Base-by-base conservation (phyloP, 2,888 invertebrate species). In the Eucera pruinosa region DNA sequence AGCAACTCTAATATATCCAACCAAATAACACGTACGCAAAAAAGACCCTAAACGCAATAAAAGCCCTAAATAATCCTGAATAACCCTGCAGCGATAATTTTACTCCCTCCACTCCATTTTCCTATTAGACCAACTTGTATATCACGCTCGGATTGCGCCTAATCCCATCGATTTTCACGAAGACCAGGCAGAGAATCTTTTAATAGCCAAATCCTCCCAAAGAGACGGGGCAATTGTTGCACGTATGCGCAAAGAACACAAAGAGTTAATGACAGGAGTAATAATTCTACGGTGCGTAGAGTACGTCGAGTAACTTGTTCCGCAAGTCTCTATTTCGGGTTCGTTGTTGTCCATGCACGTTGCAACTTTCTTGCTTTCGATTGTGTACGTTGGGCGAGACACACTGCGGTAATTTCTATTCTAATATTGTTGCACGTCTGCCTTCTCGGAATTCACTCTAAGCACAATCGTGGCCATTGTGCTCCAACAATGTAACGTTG, bases 261-360 rank as follows among this genome's bases (percentile, higher is more conserved):
- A 74, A 62, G 62, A 45, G 57, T 57, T 52, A 74, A 68, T 58
- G 75, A n/a, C n/a, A 25, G 48, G 48, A 33, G 69, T 39, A 58
- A 74, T 77, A 69, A 75, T 75, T 69, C 39, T 43, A 23, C 33
- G 23, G 18, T 30, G 25, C 13, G 3, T 43, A 41, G 27, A 18
- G 5, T 9, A 7, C 57, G 52, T 18, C 65, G 30, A n/a, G 54
- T 47, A 36, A 61, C 52, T 27, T 50, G 30, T 61, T 20, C 41
- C 67, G 45, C 57, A 11, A 61, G 52, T 11, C 62, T 64, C 75
- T 69, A 62, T 77, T 76, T 68, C 55, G 45, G 74, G 25, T 27
- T 52, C 47, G 52, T 64, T 75, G 57, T 70, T 64, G 58, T 62
- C 27, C 60, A 18, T 36, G 39, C n/a, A 9, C 43, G 41, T 20